A percentile compares a stretch with the other conserved stretches of the same genome.
Evolutionary conservation across 2,113 vertebrate genomes (phyloP).

Genomic region (Mirza zaza): DNA sequence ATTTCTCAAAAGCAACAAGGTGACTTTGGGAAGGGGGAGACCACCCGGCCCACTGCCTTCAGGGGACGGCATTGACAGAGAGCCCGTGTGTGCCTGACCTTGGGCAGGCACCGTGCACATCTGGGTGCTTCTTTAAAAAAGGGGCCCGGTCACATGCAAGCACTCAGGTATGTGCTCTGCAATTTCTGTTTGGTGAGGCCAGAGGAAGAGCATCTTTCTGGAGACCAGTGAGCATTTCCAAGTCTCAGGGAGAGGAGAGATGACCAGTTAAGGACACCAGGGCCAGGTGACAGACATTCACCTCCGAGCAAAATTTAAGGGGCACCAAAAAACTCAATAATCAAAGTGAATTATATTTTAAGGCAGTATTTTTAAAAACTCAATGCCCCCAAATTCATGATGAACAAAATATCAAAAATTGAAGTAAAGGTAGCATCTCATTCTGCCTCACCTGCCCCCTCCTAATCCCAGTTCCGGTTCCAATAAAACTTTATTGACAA

Average conservation of each 20-base stretch:
- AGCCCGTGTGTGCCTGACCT: rapidly evolving
- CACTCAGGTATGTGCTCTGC: neutral
- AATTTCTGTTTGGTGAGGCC: neutral
- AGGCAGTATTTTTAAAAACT: neutral
- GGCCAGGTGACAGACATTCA: rapidly evolving
- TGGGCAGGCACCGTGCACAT: rapidly evolving
- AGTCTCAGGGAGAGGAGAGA: neutral
- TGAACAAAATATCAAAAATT: neutral
- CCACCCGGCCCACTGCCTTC: neutral
- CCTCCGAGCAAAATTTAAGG: neutral
- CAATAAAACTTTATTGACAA: neutral
- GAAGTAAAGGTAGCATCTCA: neutral
- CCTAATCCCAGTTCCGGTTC: neutral
- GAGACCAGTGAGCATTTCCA: no score
- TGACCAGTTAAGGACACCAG: neutral
- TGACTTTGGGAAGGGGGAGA: neutral
- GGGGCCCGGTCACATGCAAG: neutral
- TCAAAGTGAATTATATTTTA: neutral
- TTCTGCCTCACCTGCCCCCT: neutral
- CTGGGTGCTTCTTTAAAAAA: neutral
- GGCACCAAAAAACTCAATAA: neutral
- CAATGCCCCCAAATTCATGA: neutral
- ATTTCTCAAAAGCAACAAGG: neutral
- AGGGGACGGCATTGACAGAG: neutral
- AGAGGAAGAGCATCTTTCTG: neutral